phyloP scores from a whole-genome alignment of 1,140 invertebrate genomes.

The Pomacea maculata region DNA sequence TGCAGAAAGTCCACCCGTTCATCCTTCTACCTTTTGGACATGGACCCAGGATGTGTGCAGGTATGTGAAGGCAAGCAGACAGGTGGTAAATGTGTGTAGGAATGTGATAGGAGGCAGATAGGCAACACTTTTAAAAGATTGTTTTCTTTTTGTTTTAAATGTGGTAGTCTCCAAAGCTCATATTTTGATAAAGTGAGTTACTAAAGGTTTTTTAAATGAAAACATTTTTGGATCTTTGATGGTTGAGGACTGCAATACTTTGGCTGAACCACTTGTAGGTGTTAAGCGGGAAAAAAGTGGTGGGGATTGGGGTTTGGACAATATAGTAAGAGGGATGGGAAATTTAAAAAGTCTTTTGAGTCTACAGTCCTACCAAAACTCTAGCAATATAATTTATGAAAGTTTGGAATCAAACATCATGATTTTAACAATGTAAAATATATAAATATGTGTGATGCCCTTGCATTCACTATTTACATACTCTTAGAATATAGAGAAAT shows the following conservation, averaged over 20 bases:
- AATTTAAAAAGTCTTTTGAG: too few species aligned
- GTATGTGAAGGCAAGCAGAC: conserved; percentile 37
- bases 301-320: too few species aligned
- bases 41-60: conserved; percentile 72
- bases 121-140: neutral
- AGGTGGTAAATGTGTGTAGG: neutral
- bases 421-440: too few species aligned
- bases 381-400: too few species aligned
- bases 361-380: too few species aligned
- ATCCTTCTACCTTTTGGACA: conserved; percentile 87
- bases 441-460: too few species aligned
- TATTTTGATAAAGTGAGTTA: neutral
- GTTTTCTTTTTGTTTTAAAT: neutral
- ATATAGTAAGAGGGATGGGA: too few species aligned
- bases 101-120: neutral
- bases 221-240: neutral
- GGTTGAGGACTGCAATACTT: neutral
- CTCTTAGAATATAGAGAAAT: too few species aligned
- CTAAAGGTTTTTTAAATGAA: neutral
- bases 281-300: too few species aligned
- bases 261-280: neutral
- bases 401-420: too few species aligned
- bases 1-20: conserved; percentile 68
- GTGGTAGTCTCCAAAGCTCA: neutral
- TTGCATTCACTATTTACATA: too few species aligned